Evolutionary conservation across 2,113 vertebrate species (phyloP), one percentile per base, ranked within the genome.

Genomic region (Bubo blakistoni): DNA sequence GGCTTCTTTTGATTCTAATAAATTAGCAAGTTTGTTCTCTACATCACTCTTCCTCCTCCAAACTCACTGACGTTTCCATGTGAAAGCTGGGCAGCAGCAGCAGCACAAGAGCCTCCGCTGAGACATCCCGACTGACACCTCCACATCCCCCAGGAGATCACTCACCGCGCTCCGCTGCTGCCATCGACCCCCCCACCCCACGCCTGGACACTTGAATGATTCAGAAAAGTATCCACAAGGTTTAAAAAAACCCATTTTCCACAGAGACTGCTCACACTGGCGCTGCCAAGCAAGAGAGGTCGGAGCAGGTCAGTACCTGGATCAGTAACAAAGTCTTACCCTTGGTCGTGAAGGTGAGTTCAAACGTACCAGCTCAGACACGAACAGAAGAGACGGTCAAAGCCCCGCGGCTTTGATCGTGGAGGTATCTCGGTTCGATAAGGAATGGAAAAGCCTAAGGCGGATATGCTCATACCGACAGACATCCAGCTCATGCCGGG

Each of bases 81-180:
- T 2, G 29, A n/a, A 61, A 73, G 54, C 29, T 14, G 34, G 26
- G 38, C 38, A 30, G 82, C 72, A 69, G 66, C 57, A 74, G 59
- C 15, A 40, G 74, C 86, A 58, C 49, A 11, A 27, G 52, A 73
- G 67, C 46, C 34, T 40, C 5, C 80, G 3, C 6, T 0, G 55
- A 22, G 67, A 10, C 29, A 47, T 22, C 74, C 34, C 14, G 38
- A 0, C 18, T 10, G 2, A 20, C 3, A 42, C 29, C 76, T 32
- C 0, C 3, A 6, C 0, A 0, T 15, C 32, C 8, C 14, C 22
- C 16, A 1, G 25, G n/a, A 38, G 26, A 11, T 34, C 21, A 11
- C 71, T n/a, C 69, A 1, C 18, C 8, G 2, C 6, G 1, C 42
- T 22, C 63, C 7, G 74, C 13, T 1, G 40, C 25, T 34, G 59